These are phyloP conservation scores for Rhabdophis nuchalis DNA, from an alignment of 2,797 vertebrate genomes.

Conservation along the genomic window DNA sequence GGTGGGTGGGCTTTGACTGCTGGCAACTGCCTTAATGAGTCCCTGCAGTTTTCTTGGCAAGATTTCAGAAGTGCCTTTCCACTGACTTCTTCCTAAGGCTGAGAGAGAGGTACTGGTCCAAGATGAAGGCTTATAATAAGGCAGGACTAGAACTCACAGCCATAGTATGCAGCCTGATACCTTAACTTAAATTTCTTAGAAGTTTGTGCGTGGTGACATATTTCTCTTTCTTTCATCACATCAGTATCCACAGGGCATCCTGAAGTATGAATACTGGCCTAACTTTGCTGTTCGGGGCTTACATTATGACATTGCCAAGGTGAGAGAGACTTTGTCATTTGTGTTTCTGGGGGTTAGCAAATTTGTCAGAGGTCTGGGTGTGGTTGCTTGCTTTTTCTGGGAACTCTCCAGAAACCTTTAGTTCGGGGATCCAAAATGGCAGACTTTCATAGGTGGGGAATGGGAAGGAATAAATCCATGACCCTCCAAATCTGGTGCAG, in stretches of 20 bases:
- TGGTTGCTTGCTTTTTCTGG: background rate
- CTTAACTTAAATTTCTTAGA: background rate
- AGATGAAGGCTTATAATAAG: background rate
- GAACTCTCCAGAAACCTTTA: background rate
- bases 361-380: background rate
- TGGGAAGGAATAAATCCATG: background rate
- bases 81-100: background rate
- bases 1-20: background rate
- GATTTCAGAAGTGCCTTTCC: background rate
- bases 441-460: background rate
- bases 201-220: background rate
- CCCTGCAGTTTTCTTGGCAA: background rate
- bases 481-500: background rate
- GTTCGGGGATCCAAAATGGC: background rate
- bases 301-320: constrained; percentile 88
- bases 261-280: constrained; percentile 79
- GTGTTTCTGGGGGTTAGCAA: background rate
- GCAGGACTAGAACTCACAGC: background rate
- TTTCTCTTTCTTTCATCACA: background rate
- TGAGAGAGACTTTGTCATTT: constrained; percentile 39
- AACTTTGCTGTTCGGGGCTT: constrained; percentile 81
- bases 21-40: background rate
- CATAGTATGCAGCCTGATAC: background rate
- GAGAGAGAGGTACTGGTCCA: background rate
- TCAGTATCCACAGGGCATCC: constrained; percentile 80